phyloP scores from a whole-genome alignment of 2,797 vertebrate genomes.

The Galaxias olidus region DNA sequence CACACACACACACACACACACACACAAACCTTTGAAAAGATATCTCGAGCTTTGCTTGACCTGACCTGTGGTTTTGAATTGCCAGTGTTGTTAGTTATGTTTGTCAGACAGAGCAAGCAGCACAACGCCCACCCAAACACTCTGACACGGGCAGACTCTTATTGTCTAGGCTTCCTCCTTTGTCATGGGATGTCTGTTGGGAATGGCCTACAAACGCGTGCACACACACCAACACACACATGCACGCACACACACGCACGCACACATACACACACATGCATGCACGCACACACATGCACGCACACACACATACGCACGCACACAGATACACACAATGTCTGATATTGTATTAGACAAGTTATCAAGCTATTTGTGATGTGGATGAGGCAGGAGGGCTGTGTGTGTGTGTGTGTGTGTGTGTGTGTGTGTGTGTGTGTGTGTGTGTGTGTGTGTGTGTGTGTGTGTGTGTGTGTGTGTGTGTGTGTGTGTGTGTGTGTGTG shows the following conservation, averaged over 20 bases:
- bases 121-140: constrained; percentile 6
- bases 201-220: constrained; percentile 51
- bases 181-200: constrained; percentile 56
- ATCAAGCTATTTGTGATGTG: constrained; percentile 47
- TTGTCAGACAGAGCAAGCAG: neutral
- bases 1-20: neutral
- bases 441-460: constrained; percentile 29
- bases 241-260: too few species aligned
- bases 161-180: constrained; percentile 62
- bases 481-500: neutral
- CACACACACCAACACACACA: too few species aligned
- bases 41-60: too few species aligned
- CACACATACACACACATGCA: constrained; percentile 33
- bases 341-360: constrained; percentile 64
- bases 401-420: constrained; percentile 15
- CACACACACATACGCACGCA: too few species aligned
- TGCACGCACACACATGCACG: too few species aligned
- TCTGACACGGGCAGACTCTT: constrained; percentile 39
- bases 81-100: too few species aligned
- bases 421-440: constrained; percentile 31
- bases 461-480: neutral
- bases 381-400: constrained; percentile 36
- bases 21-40: neutral
- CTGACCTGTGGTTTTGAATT: too few species aligned
- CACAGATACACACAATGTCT: too few species aligned